Evolutionary conservation across 1,140 invertebrate species (phyloP).

Genomic region (Ylistrum balloti): DNA sequence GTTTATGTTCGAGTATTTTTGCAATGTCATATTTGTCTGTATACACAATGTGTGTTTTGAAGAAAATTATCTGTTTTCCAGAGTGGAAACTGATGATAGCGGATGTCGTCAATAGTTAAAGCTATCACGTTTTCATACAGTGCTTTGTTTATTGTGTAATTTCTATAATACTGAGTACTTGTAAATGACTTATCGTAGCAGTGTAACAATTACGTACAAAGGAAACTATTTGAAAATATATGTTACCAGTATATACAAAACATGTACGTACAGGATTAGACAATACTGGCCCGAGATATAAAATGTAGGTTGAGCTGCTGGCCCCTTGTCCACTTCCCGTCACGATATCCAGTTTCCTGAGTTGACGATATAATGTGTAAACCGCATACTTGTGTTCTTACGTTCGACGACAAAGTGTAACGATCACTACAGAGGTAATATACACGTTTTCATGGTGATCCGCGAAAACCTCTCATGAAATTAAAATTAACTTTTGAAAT

Average conservation of each 20-base stretch:
- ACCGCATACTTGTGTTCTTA: background rate
- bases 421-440: background rate
- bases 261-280: background rate
- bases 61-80: too few species aligned
- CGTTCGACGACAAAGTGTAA: background rate
- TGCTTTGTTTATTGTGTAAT: background rate
- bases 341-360: background rate
- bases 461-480: background rate
- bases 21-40: too few species aligned
- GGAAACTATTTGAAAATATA: background rate
- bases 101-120: too few species aligned
- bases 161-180: background rate
- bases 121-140: too few species aligned
- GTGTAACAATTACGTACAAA: background rate
- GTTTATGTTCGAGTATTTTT: too few species aligned
- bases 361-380: background rate
- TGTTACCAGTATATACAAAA: too few species aligned
- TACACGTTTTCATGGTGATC: background rate
- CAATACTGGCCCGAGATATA: background rate
- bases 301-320: background rate
- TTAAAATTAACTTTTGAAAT: background rate
- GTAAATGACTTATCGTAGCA: background rate
- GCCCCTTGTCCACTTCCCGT: background rate
- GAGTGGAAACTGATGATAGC: too few species aligned
- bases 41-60: too few species aligned